Conservation (phyloP, 2,113 vertebrate genomes). For the Agelaius phoeniceus region DNA sequence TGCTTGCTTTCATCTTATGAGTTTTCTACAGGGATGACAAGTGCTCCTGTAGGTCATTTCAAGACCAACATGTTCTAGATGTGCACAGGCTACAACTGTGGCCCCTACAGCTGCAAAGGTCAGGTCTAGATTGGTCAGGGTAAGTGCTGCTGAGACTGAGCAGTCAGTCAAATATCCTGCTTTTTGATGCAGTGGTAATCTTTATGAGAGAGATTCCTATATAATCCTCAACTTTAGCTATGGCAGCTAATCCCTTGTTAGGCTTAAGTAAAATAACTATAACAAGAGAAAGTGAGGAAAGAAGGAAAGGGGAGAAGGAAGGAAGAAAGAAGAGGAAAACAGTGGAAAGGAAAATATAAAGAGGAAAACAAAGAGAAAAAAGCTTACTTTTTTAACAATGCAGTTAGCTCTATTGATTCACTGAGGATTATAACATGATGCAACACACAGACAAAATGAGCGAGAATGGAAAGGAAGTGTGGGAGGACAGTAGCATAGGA, state of each 20-base stretch:
- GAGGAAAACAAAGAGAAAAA: background rate
- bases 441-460: background rate
- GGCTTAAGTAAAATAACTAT: background rate
- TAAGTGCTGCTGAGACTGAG: background rate
- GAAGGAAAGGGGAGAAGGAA: background rate
- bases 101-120: background rate
- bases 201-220: background rate
- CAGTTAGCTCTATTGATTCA: background rate
- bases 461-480: background rate
- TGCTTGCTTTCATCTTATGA: background rate
- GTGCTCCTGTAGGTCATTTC: background rate
- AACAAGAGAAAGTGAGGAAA: background rate
- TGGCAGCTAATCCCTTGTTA: background rate
- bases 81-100: fast-evolving
- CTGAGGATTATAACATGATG: background rate
- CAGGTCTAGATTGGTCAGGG: background rate
- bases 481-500: background rate
- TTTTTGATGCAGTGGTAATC: background rate
- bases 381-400: background rate
- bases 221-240: background rate
- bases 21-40: background rate
- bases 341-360: background rate
- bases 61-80: background rate
- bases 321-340: background rate
- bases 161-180: background rate